phyloP scores from a whole-genome alignment of 1,140 invertebrate genomes.

The Chymomyza costata region DNA sequence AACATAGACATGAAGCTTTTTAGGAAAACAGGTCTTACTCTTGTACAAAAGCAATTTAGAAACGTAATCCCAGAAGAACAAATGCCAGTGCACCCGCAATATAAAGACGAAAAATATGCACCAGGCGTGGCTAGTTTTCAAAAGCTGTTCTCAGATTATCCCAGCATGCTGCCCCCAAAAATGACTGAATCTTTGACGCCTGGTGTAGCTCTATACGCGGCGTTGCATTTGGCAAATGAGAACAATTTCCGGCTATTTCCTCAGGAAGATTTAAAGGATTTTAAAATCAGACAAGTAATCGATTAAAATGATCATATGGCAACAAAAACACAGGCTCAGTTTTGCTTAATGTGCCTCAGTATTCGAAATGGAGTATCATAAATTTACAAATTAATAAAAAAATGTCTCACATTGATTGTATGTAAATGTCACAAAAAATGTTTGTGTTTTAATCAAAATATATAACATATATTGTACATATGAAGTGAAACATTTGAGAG shows the following conservation, averaged over 20 bases:
- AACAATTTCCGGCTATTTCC: conserved; percentile 74
- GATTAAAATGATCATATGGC: no score
- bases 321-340: no score
- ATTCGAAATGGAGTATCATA: no score
- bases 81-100: conserved; percentile 30
- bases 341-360: no score
- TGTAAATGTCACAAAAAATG: no score
- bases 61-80: conserved; percentile 18
- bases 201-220: conserved; percentile 83
- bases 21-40: conserved; percentile 79
- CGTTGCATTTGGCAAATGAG: conserved; percentile 87
- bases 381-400: no score
- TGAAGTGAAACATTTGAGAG: no score
- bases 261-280: conserved; percentile 55
- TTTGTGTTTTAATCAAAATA: no score
- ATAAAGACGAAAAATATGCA: conserved; percentile 42
- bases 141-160: conserved; percentile 78
- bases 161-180: conserved; percentile 77
- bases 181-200: conserved; percentile 81
- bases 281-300: conserved; percentile 63
- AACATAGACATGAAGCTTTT: conserved; percentile 85
- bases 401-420: no score
- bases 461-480: no score
- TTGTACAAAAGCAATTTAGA: conserved; percentile 63
- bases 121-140: conserved; percentile 71